Evolutionary conservation across 2,797 vertebrate species (phyloP).

Genomic region (Takifugu ocellatus): DNA sequence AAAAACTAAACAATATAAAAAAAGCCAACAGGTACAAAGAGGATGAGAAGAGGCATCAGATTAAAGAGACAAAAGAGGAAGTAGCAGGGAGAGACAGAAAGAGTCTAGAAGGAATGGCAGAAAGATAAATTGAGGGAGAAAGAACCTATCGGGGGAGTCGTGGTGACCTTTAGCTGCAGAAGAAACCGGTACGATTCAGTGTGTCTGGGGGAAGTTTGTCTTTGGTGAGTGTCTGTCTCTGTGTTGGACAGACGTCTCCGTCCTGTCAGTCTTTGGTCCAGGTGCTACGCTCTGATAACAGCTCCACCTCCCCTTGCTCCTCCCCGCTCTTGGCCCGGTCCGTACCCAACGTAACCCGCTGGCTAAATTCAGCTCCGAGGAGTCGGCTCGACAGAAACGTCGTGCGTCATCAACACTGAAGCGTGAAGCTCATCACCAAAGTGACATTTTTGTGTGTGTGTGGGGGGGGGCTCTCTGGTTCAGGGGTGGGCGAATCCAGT

Average conservation of each 20-base stretch:
- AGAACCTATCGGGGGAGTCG: constrained; percentile 42
- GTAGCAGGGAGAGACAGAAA: neutral
- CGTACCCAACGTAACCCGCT: constrained; percentile 29
- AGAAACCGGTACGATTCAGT: constrained; percentile 53
- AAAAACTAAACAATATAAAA: neutral
- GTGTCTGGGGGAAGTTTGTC: constrained; percentile 8
- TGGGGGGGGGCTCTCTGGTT: too few species aligned
- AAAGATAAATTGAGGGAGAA: constrained; percentile 52
- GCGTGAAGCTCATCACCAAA: constrained; percentile 53
- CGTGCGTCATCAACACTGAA: constrained; percentile 43
- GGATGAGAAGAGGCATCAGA: neutral
- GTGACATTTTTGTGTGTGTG: constrained; percentile 2
- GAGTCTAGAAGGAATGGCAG: constrained; percentile 27
- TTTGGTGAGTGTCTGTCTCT: constrained; percentile 9
- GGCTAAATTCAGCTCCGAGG: constrained; percentile 47
- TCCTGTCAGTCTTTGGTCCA: constrained; percentile 57
- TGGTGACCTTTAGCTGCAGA: constrained; percentile 59
- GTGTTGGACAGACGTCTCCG: constrained; percentile 59
- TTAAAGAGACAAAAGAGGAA: neutral
- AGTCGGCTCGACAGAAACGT: constrained; percentile 63
- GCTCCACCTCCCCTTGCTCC: constrained; percentile 39
- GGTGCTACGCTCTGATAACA: constrained; percentile 68
- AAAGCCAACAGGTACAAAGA: neutral
- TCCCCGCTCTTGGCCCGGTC: constrained; percentile 28
- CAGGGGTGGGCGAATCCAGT: too few species aligned